Conservation (phyloP, 2,797 vertebrate species). For the Lepilemur septentrionalis region DNA sequence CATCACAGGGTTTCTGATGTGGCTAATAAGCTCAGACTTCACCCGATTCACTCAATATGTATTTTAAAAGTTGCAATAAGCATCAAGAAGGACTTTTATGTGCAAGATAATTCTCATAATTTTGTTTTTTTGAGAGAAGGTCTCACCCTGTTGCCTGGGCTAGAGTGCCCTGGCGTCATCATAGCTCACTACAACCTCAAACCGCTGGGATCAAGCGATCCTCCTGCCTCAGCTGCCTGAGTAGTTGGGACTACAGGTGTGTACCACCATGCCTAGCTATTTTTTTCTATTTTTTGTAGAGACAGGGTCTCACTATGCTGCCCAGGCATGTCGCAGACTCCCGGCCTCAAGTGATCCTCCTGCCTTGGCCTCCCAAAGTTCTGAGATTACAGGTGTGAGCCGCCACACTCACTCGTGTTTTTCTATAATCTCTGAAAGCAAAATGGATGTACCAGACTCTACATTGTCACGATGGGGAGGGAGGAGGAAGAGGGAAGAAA, state of each 20-base stretch:
- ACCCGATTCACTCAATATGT: neutral
- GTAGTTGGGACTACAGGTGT: neutral
- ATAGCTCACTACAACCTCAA: neutral
- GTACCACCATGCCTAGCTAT: neutral
- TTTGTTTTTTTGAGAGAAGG: neutral
- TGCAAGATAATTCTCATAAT: neutral
- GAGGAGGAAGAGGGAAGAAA: neutral
- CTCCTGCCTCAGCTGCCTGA: neutral
- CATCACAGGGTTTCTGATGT: neutral
- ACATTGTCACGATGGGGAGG: fast-evolving
- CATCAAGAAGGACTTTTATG: neutral
- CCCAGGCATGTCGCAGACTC: neutral
- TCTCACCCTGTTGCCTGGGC: neutral
- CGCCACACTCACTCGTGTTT: neutral
- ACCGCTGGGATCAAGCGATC: neutral
- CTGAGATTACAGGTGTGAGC: neutral
- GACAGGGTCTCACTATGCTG: neutral
- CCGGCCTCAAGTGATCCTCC: neutral
- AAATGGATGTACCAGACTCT: neutral
- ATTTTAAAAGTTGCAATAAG: neutral
- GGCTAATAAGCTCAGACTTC: neutral
- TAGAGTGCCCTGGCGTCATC: neutral
- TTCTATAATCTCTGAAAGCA: neutral
- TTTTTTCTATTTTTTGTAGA: neutral
- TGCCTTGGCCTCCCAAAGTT: neutral